Base-by-base conservation (phyloP, 2,113 vertebrate species). In the Emberiza fucata region DNA sequence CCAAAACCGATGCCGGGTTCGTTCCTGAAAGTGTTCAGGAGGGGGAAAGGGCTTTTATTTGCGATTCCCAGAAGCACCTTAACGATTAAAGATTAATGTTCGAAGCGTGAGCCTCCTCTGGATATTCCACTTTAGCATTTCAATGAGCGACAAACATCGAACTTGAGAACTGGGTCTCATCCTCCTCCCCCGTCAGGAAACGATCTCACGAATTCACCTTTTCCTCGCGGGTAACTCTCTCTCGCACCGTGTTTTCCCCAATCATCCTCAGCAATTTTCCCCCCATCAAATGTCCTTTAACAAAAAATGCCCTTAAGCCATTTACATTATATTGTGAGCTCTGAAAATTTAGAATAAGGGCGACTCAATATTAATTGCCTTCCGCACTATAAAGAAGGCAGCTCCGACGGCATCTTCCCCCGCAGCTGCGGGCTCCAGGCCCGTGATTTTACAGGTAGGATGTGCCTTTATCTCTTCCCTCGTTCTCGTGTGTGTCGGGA, bases 311-410 rank as follows among this genome's bases (percentile, higher is more conserved):
- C 98, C 95, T 96, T 95, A 68, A 98, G 98, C 98, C 98, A 96
- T 98, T 98, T 98, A 94, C 97, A 97, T 98, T 98, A 96, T 98
- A 97, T 97, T 97, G 97, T 94, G 98, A 97, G 98, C 96, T 98
- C 98, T 98, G 98, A 98, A 98, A 98, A 98, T 97, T 98, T 98
- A 98, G 98, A 99, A 98, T 98, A 98, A 97, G 97, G 94, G 96
- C 96, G 93, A 98, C 98, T 98, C 98, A 98, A 98, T 98, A 98
- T 98, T 99, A 98, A 99, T 98, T 95, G 98, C 83, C 92, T 95
- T 97, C 97, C 96, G 92, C 96, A 90, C 97, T 97, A 98, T 98
- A 98, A 98, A 98, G 92, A 92, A 96, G 94, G 92, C 92, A 84
- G 91, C 94, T 93, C 95, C 72, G 91, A 73, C 95, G 91, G 95